phyloP scores from a whole-genome alignment of 2,888 invertebrate species.

The Steinernema scapterisci region DNA sequence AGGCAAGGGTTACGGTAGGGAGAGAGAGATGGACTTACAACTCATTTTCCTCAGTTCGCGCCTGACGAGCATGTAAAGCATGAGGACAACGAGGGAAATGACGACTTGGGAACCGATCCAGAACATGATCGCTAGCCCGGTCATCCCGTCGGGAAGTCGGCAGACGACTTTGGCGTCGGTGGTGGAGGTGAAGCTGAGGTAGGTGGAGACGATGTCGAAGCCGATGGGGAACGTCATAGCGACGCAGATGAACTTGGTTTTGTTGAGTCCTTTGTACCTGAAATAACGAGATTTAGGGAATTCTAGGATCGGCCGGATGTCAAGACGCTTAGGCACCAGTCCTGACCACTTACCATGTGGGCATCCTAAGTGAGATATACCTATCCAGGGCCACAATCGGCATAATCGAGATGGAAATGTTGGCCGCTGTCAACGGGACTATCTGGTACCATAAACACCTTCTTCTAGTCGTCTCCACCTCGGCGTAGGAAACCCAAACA shows the following conservation, averaged over 20 bases:
- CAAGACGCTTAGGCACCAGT: too few relatives aligned
- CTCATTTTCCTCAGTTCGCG: slow-evolving; percentile 1
- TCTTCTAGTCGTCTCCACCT: neutral
- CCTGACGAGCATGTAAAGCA: neutral
- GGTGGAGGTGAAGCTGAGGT: neutral
- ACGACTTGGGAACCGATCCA: slow-evolving; percentile 10
- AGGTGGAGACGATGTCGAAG: slow-evolving; percentile 15
- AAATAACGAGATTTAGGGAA: neutral
- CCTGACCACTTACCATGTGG: neutral
- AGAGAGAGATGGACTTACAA: neutral
- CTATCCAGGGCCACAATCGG: slow-evolving; percentile 9
- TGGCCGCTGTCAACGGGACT: neutral
- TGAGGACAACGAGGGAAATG: neutral
- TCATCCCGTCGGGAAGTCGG: neutral
- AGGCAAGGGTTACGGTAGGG: neutral
- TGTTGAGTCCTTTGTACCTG: slow-evolving; percentile 12
- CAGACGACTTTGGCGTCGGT: neutral
- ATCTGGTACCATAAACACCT: slow-evolving; percentile 4
- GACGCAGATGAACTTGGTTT: neutral
- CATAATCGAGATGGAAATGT: neutral
- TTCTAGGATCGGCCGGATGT: too few relatives aligned
- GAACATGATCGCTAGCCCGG: neutral
- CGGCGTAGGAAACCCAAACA: slow-evolving; percentile 1
- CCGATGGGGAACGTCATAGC: neutral
- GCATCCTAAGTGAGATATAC: neutral